Conservation (phyloP, 2,888 invertebrate species). For the Leptinotarsa rubiginosa region DNA sequence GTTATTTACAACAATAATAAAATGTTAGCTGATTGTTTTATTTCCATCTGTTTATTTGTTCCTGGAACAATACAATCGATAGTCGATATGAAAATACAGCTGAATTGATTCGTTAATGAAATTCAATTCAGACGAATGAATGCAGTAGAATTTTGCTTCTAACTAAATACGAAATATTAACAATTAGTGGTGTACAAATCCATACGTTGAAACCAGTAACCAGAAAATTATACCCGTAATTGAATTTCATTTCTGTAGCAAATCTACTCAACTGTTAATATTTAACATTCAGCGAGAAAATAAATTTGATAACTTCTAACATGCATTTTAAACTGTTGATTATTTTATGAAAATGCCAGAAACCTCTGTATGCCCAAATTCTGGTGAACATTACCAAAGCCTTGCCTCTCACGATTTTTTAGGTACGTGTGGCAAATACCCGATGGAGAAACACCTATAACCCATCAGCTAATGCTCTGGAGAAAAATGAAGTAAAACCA, state of each 20-base stretch:
- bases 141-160: constrained; percentile 21
- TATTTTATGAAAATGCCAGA: no score
- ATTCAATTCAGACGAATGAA: constrained; percentile 24
- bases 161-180: neutral
- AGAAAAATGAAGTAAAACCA: no score
- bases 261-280: neutral
- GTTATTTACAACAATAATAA: neutral
- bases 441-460: no score
- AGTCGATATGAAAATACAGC: constrained; percentile 1
- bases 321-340: no score
- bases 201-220: neutral
- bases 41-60: neutral
- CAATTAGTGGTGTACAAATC: neutral
- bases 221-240: neutral
- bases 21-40: neutral
- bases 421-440: no score
- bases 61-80: neutral
- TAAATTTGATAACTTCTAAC: neutral
- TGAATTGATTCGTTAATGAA: constrained; percentile 26
- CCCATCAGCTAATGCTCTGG: no score
- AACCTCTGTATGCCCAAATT: no score
- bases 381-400: no score
- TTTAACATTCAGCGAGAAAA: neutral
- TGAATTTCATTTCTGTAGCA: neutral
- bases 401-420: no score